phyloP scores from a whole-genome alignment of 2,113 vertebrate species.

The Morone saxatilis region DNA sequence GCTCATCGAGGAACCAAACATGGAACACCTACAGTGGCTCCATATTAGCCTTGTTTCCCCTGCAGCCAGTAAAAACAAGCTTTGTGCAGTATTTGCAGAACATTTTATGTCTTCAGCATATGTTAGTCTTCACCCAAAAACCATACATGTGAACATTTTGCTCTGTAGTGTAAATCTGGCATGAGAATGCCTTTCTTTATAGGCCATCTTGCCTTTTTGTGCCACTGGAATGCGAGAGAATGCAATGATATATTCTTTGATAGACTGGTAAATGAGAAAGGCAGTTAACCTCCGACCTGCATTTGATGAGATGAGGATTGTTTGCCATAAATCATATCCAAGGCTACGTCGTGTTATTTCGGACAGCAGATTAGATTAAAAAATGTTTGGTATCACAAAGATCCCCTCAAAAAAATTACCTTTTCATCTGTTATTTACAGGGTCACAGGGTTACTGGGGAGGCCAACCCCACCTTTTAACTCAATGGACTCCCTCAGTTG shows the following conservation, averaged over 20 bases:
- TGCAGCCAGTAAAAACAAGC: constrained; percentile 53
- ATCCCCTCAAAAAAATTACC: not conserved
- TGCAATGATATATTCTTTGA: not conserved
- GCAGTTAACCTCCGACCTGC: constrained; percentile 19
- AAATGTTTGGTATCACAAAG: not conserved
- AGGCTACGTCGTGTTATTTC: not conserved
- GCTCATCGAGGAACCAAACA: constrained; percentile 28
- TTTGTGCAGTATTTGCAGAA: constrained; percentile 32
- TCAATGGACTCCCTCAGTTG: not conserved
- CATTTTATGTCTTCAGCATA: constrained; percentile 42
- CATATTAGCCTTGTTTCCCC: not conserved
- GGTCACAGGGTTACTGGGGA: constrained; percentile 8
- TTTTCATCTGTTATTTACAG: constrained; percentile 32
- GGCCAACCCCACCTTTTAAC: not conserved
- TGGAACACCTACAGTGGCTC: constrained; percentile 43
- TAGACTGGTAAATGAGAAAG: not conserved
- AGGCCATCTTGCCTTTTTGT: not conserved
- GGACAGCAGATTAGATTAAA: constrained; percentile 16
- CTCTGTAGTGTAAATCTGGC: constrained; percentile 4
- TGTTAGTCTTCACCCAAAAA: constrained; percentile 38
- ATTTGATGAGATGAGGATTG: not conserved
- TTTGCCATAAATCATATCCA: constrained; percentile 14
- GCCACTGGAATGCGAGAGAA: not conserved
- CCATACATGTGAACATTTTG: constrained; percentile 4
- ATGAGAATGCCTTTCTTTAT: not conserved